These are phyloP conservation scores for Chrysocyon brachyurus DNA, from an alignment of 2,797 vertebrate genomes.

Conservation along the genomic window DNA sequence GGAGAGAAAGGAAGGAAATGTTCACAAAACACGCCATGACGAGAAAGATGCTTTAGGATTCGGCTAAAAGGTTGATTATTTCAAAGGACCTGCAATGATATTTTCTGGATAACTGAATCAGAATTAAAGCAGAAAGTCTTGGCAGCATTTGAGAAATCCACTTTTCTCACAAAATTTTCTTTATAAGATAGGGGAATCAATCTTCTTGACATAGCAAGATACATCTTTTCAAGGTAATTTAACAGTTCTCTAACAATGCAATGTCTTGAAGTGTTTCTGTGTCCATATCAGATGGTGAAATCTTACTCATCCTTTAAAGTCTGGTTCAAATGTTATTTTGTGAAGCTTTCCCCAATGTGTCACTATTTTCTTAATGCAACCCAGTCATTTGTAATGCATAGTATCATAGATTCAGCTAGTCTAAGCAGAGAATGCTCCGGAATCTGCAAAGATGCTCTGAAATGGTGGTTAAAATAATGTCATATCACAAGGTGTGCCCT, in stretches of 20 bases:
- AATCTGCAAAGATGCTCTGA: slow-evolving; percentile 3
- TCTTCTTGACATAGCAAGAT: slow-evolving; percentile 63
- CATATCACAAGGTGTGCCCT: background rate
- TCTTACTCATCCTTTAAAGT: slow-evolving; percentile 27
- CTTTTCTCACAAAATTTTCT: background rate
- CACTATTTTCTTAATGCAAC: slow-evolving; percentile 23
- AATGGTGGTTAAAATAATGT: slow-evolving; percentile 19
- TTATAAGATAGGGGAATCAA: background rate
- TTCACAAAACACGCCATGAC: slow-evolving; percentile 34
- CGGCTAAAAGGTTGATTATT: slow-evolving; percentile 11
- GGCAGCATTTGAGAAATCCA: background rate
- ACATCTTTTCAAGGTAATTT: slow-evolving; percentile 43
- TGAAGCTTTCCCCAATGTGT: background rate
- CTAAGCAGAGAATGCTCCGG: slow-evolving; percentile 24
- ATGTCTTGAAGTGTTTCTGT: background rate
- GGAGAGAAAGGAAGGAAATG: slow-evolving; percentile 47
- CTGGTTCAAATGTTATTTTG: slow-evolving; percentile 47
- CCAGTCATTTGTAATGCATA: slow-evolving; percentile 30
- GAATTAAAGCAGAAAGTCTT: slow-evolving; percentile 65
- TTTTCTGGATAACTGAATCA: slow-evolving; percentile 64
- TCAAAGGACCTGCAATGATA: slow-evolving; percentile 29
- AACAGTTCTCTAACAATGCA: background rate
- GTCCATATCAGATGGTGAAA: background rate
- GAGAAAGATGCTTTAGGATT: slow-evolving; percentile 43
- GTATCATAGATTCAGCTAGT: slow-evolving; percentile 21